Base-by-base conservation (phyloP, 2,113 vertebrate genomes). In the Synodontis membranacea region DNA sequence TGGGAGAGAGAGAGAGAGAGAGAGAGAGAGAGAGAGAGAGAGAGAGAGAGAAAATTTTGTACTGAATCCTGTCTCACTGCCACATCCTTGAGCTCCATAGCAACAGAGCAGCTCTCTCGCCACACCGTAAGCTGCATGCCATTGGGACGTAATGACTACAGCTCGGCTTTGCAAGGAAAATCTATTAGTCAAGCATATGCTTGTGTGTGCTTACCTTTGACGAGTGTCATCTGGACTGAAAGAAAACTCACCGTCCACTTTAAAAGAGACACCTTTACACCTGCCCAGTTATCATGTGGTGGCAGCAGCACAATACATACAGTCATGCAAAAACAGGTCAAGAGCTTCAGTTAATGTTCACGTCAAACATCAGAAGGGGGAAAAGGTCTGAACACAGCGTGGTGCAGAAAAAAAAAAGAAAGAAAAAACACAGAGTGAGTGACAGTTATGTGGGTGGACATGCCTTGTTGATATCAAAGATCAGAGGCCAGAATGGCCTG, bases 11-110 rank as follows among this genome's bases (percentile, higher is more conserved):
- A 66, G 46, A 82, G 80, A 81, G 42, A 76, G 56, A 66, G 46
- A 82, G 80, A 81, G 84, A 86, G 44, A 52, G 10, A 23, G 84
- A 80, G 54, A 60, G 28, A 1, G 5, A 79, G 62, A 31, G 15
- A 23, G 60, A 37, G 42, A 76, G 56, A 66, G 46, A 82, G 80
- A 81, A n/a, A n/a, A n/a, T n/a, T 42, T 52, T 81, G 74, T 80
- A 42, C 56, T 85, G 56, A 83, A 50, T 85, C 39, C 64, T 56
- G 79, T 58, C 52, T 90, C 80, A 14, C 10, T 84, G 50, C 78
- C 75, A 80, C 82, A 81, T 86, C 74, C 74, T 76, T 82, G 58
- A 82, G 84, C 87, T 87, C 90, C 88, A 84, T 88, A 87, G 88
- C 84, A 89, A 88, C 87, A 74, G 83, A 75, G 80, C 80, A 84